Base-by-base conservation (phyloP, 2,113 vertebrate genomes). In the Rostratula benghalensis region DNA sequence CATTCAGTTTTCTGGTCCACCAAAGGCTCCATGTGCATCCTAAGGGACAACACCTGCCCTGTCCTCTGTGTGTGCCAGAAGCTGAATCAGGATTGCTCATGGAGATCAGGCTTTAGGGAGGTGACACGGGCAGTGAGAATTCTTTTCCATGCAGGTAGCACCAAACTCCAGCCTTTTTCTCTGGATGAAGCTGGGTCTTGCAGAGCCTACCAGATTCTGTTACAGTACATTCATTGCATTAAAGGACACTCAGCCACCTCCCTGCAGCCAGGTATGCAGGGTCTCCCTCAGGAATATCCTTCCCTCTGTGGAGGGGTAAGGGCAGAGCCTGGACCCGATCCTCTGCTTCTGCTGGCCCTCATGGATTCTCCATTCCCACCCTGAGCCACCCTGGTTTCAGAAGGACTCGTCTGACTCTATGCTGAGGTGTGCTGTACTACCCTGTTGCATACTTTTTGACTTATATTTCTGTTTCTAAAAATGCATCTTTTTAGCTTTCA, bases 381-480 rank as follows among this genome's bases (percentile, higher is more conserved):
- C 33, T 6, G 30, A 59, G 10, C 7, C 18, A 17, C 19, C 27
- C 13, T 76, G 45, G 12, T 48, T 75, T 46, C 75, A 39, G 75
- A 64, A 21, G n/a, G 43, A 15, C 35, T 43, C 0, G 0, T 25
- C 50, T 76, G 57, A 12, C 24, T 61, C 24, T 18, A 10, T 6
- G 14, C 4, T 3, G 46, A 30, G 5, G 16, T 39, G 30, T 21
- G 41, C 33, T 3, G 0, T 22, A 13, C 33, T 41, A 11, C 60
- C 28, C n/a, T 3, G 3, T 11, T 45, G 35, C 46, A 71, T 63
- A 31, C 18, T 5, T 39, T 61, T 46, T 60, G 31, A 16, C 60
- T 41, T 74, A 2, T 30, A 79, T 78, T 95, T 83, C 76, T n/a
- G 13, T 56, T 78, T 65, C 90, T 93, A 59, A 94, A 89, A 92